Evolutionary conservation across 2,113 vertebrate genomes (phyloP).

Genomic region (Tyto alba): DNA sequence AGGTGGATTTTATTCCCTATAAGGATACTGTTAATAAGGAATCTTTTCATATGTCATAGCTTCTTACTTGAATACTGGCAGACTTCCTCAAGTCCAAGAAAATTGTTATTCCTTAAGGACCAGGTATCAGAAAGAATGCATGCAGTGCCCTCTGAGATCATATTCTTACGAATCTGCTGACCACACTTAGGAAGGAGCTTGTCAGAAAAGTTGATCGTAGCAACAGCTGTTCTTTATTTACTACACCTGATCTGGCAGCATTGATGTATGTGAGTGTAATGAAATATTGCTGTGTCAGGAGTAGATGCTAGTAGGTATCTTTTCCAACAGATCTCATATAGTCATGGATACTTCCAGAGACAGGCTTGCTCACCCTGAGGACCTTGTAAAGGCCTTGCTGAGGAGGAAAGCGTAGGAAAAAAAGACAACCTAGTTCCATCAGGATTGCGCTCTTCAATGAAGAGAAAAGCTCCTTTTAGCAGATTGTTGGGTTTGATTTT

Average conservation of each 20-base stretch:
- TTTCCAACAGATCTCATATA: not conserved
- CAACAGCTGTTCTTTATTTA: constrained; percentile 15
- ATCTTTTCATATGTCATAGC: not conserved
- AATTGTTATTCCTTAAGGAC: not conserved
- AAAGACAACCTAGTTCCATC: not conserved
- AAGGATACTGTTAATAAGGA: not conserved
- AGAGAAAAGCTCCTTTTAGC: not conserved
- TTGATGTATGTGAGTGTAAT: not conserved
- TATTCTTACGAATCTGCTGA: not conserved
- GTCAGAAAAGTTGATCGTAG: not conserved
- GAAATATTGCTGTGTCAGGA: not conserved
- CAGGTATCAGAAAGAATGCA: not conserved
- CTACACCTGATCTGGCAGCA: not conserved
- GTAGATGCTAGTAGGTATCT: not conserved
- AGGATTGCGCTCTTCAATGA: not conserved
- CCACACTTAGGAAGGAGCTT: not conserved
- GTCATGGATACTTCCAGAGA: not conserved
- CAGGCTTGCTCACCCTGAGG: not conserved
- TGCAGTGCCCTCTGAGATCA: not conserved
- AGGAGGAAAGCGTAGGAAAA: not conserved
- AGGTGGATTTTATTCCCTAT: not conserved
- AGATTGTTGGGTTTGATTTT: not conserved
- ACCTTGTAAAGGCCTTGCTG: not conserved
- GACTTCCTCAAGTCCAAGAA: not conserved
- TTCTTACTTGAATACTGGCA: not conserved